Evolutionary conservation across 2,888 invertebrate genomes (phyloP).

Genomic region (Tethea ocularis): DNA sequence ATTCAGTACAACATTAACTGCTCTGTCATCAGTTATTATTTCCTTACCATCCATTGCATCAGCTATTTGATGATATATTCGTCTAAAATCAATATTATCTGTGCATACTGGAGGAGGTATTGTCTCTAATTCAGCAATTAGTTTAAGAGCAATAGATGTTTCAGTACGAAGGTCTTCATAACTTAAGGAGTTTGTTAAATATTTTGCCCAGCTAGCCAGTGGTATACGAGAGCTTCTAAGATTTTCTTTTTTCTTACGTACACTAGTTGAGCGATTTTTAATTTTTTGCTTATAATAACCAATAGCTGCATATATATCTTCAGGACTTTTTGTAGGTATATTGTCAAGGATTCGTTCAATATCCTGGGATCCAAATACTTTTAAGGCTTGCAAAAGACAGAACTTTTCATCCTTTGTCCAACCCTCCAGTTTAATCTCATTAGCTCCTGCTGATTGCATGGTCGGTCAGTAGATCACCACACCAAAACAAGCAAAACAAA

Average conservation of each 20-base stretch:
- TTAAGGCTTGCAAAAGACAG: constrained; percentile 50
- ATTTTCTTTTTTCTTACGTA: constrained; percentile 23
- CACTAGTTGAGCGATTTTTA: constrained; percentile 22
- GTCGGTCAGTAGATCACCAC: neutral
- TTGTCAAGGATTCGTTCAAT: constrained; percentile 38
- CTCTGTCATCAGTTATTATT: constrained; percentile 46
- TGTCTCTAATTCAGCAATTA: constrained; percentile 69
- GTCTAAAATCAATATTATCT: constrained; percentile 58
- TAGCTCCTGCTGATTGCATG: neutral
- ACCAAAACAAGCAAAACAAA: too few relatives aligned
- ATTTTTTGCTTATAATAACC: constrained; percentile 49
- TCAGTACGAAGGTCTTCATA: constrained; percentile 61
- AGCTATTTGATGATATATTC: constrained; percentile 62
- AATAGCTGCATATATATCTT: constrained; percentile 51
- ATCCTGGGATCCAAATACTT: constrained; percentile 43
- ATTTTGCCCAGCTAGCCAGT: constrained; percentile 60
- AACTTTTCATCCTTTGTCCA: constrained; percentile 68
- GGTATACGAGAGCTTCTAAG: constrained; percentile 42
- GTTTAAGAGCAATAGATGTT: constrained; percentile 55
- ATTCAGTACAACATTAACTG: constrained; percentile 43
- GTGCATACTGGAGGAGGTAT: constrained; percentile 49
- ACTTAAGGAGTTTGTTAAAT: constrained; percentile 50
- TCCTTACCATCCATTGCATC: constrained; percentile 71
- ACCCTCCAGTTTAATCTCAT: constrained; percentile 26
- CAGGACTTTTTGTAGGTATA: constrained; percentile 47